A percentile compares a stretch with the other conserved stretches of the same genome.
Conservation (phyloP, 1,140 invertebrate species). For the Philotrypesis tridentata region DNA sequence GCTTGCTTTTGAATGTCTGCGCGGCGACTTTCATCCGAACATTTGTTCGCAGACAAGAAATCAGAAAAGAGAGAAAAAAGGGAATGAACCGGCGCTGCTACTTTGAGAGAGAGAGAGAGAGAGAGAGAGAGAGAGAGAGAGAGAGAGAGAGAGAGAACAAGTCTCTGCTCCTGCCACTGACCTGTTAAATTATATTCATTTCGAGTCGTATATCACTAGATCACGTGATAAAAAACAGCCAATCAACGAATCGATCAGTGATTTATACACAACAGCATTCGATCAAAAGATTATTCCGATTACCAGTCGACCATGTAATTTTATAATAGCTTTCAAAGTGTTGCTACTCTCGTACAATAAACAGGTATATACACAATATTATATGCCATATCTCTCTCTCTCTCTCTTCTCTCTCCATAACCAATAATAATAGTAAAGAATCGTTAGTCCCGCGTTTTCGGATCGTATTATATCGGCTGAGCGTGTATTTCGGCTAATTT, state of each 20-base stretch:
- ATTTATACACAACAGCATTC: slow-evolving; percentile 27
- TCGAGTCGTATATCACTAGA: slow-evolving; percentile 17
- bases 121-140: slow-evolving; percentile 3
- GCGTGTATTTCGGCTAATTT: not conserved
- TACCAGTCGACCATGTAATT: slow-evolving; percentile 31
- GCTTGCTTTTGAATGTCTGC: not conserved
- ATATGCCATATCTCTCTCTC: not conserved
- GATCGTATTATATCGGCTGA: not conserved
- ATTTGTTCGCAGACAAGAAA: slow-evolving; percentile 9
- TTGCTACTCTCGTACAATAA: not conserved
- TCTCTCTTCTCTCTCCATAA: too few relatives aligned
- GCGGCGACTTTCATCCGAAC: not conserved
- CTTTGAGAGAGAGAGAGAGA: not conserved
- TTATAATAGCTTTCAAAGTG: slow-evolving; percentile 28
- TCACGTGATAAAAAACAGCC: slow-evolving; percentile 24
- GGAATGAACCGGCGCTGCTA: not conserved
- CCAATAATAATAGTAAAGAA: too few relatives aligned
- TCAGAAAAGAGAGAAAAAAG: not conserved
- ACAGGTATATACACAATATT: not conserved
- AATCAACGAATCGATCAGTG: slow-evolving; percentile 38
- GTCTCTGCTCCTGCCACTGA: not conserved
- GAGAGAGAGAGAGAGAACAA: not conserved
- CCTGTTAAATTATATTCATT: slow-evolving; percentile 44
- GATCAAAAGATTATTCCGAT: slow-evolving; percentile 29
- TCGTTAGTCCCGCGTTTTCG: too few relatives aligned